Evolutionary conservation across 2,113 vertebrate genomes (phyloP).

Genomic region (Piprites chloris): DNA sequence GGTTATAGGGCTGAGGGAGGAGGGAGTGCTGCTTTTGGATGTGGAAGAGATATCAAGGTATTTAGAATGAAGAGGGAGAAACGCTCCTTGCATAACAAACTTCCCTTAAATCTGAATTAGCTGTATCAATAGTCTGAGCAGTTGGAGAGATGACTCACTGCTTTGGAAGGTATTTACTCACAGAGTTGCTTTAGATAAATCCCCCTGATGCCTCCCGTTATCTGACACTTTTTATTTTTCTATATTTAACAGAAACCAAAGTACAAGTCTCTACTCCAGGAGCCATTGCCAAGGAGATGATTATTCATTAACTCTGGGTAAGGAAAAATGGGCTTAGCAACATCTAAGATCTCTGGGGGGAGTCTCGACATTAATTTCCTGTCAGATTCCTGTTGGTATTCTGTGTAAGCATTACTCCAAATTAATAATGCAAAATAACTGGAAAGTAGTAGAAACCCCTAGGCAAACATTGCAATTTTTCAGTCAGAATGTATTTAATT

Average conservation of each 20-base stretch:
- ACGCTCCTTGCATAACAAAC: background rate
- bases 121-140: background rate
- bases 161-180: background rate
- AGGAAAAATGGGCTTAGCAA: conserved; percentile 36
- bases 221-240: conserved; percentile 30
- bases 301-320: conserved; percentile 58
- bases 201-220: background rate
- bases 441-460: background rate
- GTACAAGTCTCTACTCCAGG: background rate
- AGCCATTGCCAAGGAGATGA: conserved; percentile 49
- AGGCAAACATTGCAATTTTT: background rate
- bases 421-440: conserved; percentile 50
- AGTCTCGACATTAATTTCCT: conserved; percentile 36
- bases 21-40: background rate
- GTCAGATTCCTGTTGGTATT: conserved; percentile 31
- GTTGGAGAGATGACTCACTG: background rate
- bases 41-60: background rate
- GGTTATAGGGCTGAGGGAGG: background rate
- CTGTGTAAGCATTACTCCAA: conserved; percentile 6
- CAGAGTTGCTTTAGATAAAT: background rate
- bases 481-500: background rate
- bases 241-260: conserved; percentile 28
- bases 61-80: background rate
- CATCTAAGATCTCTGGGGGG: conserved; percentile 2
- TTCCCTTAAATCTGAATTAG: background rate